Conservation (phyloP, 2,888 invertebrate genomes). For the Gymnocheta viridis region DNA sequence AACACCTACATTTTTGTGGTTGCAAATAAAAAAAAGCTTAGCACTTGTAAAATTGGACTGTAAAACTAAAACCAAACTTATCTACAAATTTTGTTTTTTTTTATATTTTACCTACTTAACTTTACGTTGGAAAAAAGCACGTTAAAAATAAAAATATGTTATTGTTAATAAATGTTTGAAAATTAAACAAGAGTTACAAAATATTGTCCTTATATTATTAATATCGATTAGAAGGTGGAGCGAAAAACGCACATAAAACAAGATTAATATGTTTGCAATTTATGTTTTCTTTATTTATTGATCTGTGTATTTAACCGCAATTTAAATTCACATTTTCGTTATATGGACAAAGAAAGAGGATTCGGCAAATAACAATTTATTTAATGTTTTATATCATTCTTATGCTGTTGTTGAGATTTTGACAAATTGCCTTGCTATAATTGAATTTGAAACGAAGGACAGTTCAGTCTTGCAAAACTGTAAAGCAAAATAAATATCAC, state of each 20-base stretch:
- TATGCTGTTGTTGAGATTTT: neutral
- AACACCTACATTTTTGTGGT: no score
- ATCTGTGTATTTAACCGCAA: neutral
- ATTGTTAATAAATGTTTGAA: no score
- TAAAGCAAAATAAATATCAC: neutral
- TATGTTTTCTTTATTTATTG: neutral
- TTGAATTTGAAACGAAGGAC: neutral
- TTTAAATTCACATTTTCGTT: neutral
- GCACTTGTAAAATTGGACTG: no score
- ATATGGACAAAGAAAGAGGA: neutral
- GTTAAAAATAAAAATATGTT: no score
- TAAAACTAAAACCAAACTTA: no score
- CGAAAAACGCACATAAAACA: neutral
- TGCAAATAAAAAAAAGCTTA: no score
- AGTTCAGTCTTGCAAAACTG: neutral
- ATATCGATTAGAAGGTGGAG: no score
- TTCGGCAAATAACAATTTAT: neutral
- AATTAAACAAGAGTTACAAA: no score
- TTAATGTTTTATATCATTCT: neutral
- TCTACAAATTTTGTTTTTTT: no score
- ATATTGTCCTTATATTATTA: no score
- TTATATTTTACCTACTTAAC: no score
- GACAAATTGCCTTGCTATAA: slow-evolving; percentile 12
- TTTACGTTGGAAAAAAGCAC: no score
- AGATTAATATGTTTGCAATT: neutral